Percentiles rank a stretch among this genome's conserved stretches.
Evolutionary conservation across 2,113 vertebrate species (phyloP).

Genomic region (Castor canadensis): DNA sequence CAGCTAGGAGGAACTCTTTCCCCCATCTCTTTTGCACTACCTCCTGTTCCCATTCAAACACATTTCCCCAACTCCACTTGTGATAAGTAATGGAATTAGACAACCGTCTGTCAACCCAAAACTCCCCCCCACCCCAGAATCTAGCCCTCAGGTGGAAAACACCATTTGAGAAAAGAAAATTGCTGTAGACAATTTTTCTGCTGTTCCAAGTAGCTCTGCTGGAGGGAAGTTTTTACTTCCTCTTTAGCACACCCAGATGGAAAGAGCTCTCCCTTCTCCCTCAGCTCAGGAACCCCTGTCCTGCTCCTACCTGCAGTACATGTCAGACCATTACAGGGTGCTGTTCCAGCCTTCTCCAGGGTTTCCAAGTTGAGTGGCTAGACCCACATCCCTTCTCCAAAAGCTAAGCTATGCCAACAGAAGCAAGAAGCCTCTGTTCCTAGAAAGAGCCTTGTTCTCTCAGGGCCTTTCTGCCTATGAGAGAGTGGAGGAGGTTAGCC

Average conservation of each 20-base stretch:
- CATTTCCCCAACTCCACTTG: constrained; percentile 57
- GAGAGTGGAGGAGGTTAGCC: neutral
- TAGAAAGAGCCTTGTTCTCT: neutral
- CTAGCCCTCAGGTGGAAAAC: constrained; percentile 57
- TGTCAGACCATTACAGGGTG: neutral
- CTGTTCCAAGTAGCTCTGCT: constrained; percentile 49
- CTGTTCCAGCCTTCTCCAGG: neutral
- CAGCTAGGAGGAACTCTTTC: constrained; percentile 34
- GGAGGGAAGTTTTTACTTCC: constrained; percentile 16
- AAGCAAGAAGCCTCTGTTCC: neutral
- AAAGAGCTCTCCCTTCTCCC: neutral
- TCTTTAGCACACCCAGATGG: neutral
- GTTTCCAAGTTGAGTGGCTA: neutral
- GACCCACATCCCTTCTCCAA: neutral
- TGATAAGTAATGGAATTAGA: constrained; percentile 69
- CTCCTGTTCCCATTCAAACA: constrained; percentile 52
- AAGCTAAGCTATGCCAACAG: neutral
- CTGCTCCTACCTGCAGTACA: neutral
- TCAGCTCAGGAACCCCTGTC: rapidly evolving
- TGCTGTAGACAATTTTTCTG: constrained; percentile 3
- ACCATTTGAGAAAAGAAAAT: constrained; percentile 63
- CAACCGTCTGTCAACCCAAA: constrained; percentile 22
- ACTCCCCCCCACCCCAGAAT: neutral
- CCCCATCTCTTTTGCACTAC: constrained; percentile 46
- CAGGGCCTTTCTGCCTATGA: neutral